Percentiles rank a stretch among this genome's conserved stretches.
Conservation (phyloP, 2,888 invertebrate genomes). For the Ophion slaviceki region DNA sequence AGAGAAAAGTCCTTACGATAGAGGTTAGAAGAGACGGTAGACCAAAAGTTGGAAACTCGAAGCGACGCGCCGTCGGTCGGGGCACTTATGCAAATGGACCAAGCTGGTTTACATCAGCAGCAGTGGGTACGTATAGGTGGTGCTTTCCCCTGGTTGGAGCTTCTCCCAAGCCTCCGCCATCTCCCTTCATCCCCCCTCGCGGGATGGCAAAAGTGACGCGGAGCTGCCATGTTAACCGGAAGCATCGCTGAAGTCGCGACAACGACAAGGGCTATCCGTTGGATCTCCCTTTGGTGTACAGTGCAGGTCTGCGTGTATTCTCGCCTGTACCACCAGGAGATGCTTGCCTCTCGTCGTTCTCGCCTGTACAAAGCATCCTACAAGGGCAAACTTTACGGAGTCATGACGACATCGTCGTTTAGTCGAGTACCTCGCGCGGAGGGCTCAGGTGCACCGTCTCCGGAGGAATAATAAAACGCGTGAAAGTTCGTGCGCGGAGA, state of each 20-base stretch:
- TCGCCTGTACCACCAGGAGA: background rate
- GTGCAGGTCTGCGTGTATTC: background rate
- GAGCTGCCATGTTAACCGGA: conserved; percentile 56
- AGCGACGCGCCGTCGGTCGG: conserved; percentile 48
- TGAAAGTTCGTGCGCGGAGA: background rate
- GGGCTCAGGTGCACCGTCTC: conserved; percentile 37
- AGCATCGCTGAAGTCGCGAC: conserved; percentile 39
- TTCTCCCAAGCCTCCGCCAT: background rate
- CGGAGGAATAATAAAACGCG: conserved; percentile 33
- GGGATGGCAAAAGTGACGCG: conserved; percentile 37
- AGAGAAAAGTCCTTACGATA: conserved; percentile 15
- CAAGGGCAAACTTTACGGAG: conserved; percentile 49
- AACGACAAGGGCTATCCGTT: too few species aligned
- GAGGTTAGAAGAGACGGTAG: conserved; percentile 21
- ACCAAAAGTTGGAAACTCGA: conserved; percentile 61
- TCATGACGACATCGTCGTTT: conserved; percentile 47
- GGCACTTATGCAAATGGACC: conserved; percentile 65
- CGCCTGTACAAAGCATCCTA: conserved; percentile 32
- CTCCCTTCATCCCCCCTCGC: background rate
- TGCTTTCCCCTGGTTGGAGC: background rate
- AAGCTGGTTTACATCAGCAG: conserved; percentile 40
- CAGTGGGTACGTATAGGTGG: background rate
- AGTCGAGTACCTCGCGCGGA: conserved; percentile 8
- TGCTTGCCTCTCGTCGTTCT: background rate
- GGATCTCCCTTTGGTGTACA: too few species aligned